Base-by-base conservation (phyloP, 92 coral and sea anemone genomes). In the Zoanthus gigantus region DNA sequence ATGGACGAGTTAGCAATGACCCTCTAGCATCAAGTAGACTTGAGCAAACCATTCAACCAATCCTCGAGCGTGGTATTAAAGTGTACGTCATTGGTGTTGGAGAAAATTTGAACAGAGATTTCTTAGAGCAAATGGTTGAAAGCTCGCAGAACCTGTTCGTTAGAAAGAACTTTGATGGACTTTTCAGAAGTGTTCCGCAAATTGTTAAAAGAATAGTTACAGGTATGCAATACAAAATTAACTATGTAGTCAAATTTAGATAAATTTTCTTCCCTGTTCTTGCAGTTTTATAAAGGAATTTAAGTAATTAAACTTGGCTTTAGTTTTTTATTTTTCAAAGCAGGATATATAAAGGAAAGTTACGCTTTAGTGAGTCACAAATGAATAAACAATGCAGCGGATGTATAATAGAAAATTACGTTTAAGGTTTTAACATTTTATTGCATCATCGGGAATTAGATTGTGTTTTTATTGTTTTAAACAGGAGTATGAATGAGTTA, bases 51-150 rank as follows among this genome's bases (percentile, higher is more conserved):
- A 81, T 81, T 67, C 75, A 81, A 66, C 76, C 75, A 11, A 81
- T 81, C 17, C 7, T 81, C 14, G 75, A 67, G 47, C 85, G 85
- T 81, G 85, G 85, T 23, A 81, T 81, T 17, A 66, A 81, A 60
- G 85, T 81, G 9, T 81, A 46, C 34, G 75, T 46, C 46, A 73
- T 81, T 10, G 76, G 85, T 34, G 76, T 81, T 30, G 85, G 85
- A 0, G 29, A 81, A 44, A 66, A 46, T 67, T 52, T 81, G 7
- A 67, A 66, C 61, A 81, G 53, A 11, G 85, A 48, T 23, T 81
- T 81, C 85, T 81, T 81, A 32, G 65, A 10, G 28, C 85, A 81
- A 46, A 81, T 81, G 85, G 85, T 81, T 81, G 85, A 81, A 14
- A 45, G 32, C 75, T 23, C 75, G 67, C 50, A 81, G 7, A 81